Base-by-base conservation (phyloP, 2,888 invertebrate genomes). In the Spatulosminthurus flaviceps region DNA sequence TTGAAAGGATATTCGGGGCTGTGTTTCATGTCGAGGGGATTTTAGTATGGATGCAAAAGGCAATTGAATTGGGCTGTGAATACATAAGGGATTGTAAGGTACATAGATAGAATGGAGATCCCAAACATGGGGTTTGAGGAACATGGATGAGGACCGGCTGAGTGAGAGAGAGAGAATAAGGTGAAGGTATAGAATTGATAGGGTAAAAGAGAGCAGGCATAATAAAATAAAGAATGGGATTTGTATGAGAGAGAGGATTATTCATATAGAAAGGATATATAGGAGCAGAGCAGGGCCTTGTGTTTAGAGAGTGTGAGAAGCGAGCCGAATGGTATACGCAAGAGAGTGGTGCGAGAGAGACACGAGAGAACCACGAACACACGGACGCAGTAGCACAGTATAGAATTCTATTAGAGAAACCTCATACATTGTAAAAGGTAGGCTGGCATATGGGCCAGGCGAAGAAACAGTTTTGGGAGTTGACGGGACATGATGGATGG, bases 401-500 rank as follows among this genome's bases (percentile, higher is more conserved):
- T 43, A 66, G 79, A 74, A 77, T 77, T 77, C 77, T 77, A 77
- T 77, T 77, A 77, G 69, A 51, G 51, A 24, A 74, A 66, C n/a
- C n/a, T n/a, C n/a, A n/a, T n/a, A n/a, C 72, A 24, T 67, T 42
- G 42, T 26, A 73, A 77, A 71, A 77, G 77, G 73, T 73, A 74
- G 79, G 79, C 51, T 73, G 74, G 79, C 79, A 79, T 73, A 79
- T 74, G 79, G 79, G 78, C 42, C 69, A 29, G 66, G 79, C 66
- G 61, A 67, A 43, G 73, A 80, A 78, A 78, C 66, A 51, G 77
- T 80, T 78, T 82, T 82, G 81, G 83, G 83, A 83, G 83, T 84
- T 83, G 84, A 84, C 83, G 81, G 83, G 72, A 81, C 78, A 84
- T 85, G 84, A 85, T 85, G 83, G 84, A 85, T 85, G 84, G 82